phyloP scores from a whole-genome alignment of 2,797 vertebrate genomes.

The Furcifer pardalis region DNA sequence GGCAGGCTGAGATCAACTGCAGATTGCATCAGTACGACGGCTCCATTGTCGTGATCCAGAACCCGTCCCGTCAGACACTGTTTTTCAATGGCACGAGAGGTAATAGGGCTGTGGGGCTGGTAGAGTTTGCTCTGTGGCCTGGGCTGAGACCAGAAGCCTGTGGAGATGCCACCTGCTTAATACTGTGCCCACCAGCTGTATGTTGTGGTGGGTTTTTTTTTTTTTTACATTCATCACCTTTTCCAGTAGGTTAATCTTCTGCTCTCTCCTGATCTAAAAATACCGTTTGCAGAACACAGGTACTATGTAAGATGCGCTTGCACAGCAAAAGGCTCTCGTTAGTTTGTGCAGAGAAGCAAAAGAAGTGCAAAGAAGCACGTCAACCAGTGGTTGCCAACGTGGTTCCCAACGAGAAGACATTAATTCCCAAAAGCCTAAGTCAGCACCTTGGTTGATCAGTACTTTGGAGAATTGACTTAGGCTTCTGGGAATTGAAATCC shows the following conservation, averaged over 20 bases:
- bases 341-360: too few relatives aligned
- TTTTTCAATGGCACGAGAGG: conserved; percentile 94
- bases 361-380: background rate
- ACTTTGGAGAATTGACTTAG: too few relatives aligned
- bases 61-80: conserved; percentile 90
- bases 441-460: too few relatives aligned
- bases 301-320: background rate
- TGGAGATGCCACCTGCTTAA: background rate
- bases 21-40: conserved; percentile 91
- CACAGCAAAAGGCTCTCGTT: background rate
- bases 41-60: conserved; percentile 95
- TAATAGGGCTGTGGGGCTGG: conserved; percentile 58
- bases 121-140: background rate
- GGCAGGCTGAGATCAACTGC: conserved; percentile 91
- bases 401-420: too few relatives aligned
- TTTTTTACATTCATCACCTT: background rate
- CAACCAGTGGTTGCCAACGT: too few relatives aligned
- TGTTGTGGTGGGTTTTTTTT: too few relatives aligned
- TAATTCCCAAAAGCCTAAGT: too few relatives aligned
- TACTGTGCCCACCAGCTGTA: background rate
- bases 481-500: too few relatives aligned
- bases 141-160: background rate
- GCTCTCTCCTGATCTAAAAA: background rate
- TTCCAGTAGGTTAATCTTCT: background rate
- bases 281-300: too few relatives aligned